phyloP scores from a whole-genome alignment of 2,113 vertebrate genomes.

The Corythaeola cristata region DNA sequence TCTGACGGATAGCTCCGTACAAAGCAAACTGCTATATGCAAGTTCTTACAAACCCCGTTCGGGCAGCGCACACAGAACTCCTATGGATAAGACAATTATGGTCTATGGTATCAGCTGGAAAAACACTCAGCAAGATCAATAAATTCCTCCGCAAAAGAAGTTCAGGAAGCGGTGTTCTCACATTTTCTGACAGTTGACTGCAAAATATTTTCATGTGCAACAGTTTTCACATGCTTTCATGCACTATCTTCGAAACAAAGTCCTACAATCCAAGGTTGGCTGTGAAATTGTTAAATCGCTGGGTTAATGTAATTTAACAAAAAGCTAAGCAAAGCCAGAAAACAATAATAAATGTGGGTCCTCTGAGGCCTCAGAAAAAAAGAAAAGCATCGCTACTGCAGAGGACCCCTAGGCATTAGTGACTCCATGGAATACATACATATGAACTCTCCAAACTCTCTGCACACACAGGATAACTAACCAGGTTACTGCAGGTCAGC shows the following conservation, averaged over 20 bases:
- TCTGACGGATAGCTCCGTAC: background rate
- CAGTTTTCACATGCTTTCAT: background rate
- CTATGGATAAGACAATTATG: background rate
- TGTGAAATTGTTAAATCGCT: background rate
- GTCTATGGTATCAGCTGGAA: background rate
- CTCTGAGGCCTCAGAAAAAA: background rate
- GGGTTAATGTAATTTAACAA: background rate
- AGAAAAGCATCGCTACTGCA: background rate
- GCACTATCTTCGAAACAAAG: rapidly evolving
- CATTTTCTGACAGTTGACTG: background rate
- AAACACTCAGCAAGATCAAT: background rate
- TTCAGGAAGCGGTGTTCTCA: background rate
- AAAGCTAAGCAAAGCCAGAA: background rate
- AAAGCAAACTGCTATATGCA: background rate
- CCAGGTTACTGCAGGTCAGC: background rate
- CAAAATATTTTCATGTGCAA: background rate
- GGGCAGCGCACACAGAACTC: background rate
- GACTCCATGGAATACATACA: background rate
- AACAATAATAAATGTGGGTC: background rate
- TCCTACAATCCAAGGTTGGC: background rate
- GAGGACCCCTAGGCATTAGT: background rate
- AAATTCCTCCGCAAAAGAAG: background rate
- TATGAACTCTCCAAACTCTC: background rate
- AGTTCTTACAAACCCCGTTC: background rate
- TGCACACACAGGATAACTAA: background rate